phyloP scores from a whole-genome alignment of 1,140 invertebrate genomes.

The Zophobas atratus region DNA sequence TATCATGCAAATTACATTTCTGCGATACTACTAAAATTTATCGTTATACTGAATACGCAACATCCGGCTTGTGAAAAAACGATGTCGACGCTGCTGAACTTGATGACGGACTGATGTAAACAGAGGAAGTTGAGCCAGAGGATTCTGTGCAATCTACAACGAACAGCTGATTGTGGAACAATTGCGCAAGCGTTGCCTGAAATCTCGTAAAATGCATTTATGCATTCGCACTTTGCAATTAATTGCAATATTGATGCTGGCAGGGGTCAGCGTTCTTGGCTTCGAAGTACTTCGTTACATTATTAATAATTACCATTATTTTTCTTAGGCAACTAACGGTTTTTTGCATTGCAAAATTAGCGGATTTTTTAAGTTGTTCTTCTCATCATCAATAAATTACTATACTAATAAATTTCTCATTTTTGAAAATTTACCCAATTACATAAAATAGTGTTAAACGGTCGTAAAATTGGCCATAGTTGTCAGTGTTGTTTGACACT shows the following conservation, averaged over 20 bases:
- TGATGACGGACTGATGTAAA: conserved; percentile 44
- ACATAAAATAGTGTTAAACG: too few species aligned
- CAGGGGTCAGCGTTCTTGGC: not conserved
- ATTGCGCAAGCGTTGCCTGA: conserved; percentile 15
- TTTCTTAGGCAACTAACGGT: too few species aligned
- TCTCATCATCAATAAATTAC: too few species aligned
- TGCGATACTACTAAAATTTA: not conserved
- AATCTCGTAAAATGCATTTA: conserved; percentile 24
- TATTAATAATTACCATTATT: too few species aligned
- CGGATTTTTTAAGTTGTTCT: too few species aligned
- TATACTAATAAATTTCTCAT: too few species aligned
- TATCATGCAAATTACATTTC: conserved; percentile 14
- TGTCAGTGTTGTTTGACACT: too few species aligned
- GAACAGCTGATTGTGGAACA: conserved; percentile 44
- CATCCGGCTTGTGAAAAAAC: not conserved
- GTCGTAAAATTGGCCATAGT: too few species aligned
- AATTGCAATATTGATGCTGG: not conserved
- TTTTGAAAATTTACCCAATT: too few species aligned
- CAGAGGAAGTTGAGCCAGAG: conserved; percentile 13
- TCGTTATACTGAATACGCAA: not conserved
- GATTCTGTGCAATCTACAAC: conserved; percentile 34
- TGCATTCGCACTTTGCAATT: conserved; percentile 22
- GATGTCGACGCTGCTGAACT: not conserved
- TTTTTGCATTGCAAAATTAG: too few species aligned
- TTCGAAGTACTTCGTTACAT: too few species aligned